These are phyloP conservation scores for Nephrotoma appendiculata DNA, from an alignment of 2,888 invertebrate genomes.

Conservation along the genomic window DNA sequence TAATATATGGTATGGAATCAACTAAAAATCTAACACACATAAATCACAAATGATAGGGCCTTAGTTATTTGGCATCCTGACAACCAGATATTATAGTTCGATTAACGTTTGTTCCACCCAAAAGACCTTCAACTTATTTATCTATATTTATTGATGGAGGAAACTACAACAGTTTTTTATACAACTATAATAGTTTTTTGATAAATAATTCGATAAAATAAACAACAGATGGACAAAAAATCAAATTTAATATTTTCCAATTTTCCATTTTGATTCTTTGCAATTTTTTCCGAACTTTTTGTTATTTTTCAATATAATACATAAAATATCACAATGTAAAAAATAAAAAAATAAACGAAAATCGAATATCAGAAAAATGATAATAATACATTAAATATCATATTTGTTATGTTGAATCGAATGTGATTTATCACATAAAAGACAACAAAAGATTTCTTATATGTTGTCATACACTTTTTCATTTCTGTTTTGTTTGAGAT, in stretches of 20 bases:
- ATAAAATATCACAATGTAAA: not conserved
- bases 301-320: not conserved
- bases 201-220: not conserved
- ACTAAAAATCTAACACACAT: no score
- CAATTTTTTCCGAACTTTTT: not conserved
- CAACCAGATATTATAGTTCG: not conserved
- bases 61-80: not conserved
- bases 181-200: not conserved
- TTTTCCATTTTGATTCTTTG: not conserved
- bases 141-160: not conserved
- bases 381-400: not conserved
- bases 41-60: no score
- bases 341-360: not conserved
- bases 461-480: not conserved
- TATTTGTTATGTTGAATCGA: not conserved
- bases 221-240: not conserved
- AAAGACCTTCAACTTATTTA: not conserved
- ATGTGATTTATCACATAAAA: not conserved
- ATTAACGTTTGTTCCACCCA: not conserved
- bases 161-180: not conserved
- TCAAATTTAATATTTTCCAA: not conserved
- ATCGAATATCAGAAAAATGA: not conserved
- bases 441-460: not conserved
- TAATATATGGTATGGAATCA: no score
- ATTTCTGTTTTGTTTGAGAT: not conserved